Evolutionary conservation across 1,140 invertebrate species (phyloP).

Genomic region (Phortica variegata): DNA sequence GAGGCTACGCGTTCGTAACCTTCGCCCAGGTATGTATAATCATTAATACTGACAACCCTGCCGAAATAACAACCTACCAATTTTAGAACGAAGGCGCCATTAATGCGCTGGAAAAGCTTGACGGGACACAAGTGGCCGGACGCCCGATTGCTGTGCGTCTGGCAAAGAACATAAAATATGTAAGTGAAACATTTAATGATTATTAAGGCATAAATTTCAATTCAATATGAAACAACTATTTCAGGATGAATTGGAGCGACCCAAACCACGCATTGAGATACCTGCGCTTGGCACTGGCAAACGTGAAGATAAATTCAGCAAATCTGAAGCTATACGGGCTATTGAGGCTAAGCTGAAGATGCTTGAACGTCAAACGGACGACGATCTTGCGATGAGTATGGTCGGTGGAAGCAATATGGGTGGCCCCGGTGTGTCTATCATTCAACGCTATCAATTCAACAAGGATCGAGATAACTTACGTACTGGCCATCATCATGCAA

Average conservation of each 20-base stretch:
- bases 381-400: constrained; percentile 74
- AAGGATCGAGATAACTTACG: constrained; percentile 55
- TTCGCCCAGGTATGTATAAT: constrained; percentile 62
- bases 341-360: constrained; percentile 84
- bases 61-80: not conserved
- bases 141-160: constrained; percentile 79
- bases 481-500: constrained; percentile 2
- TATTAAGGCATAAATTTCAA: not conserved
- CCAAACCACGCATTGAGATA: constrained; percentile 73
- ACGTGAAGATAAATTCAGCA: constrained; percentile 72
- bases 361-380: constrained; percentile 71
- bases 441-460: constrained; percentile 60
- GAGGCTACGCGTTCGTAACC: constrained; percentile 93
- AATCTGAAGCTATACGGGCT: constrained; percentile 77
- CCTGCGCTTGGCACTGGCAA: constrained; percentile 71
- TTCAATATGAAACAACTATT: constrained; percentile 13
- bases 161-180: constrained; percentile 74
- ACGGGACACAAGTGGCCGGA: constrained; percentile 73
- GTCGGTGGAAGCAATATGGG: constrained; percentile 7
- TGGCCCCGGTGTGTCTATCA: constrained; percentile 62
- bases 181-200: constrained; percentile 48
- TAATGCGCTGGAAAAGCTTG: constrained; percentile 67
- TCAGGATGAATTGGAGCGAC: constrained; percentile 72
- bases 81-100: constrained; percentile 36
- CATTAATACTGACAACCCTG: not conserved